A percentile compares a stretch with the other conserved stretches of the same genome.
These are phyloP conservation scores for Corbicula japonica DNA, from an alignment of 2,888 invertebrate genomes.

Conservation along the genomic window DNA sequence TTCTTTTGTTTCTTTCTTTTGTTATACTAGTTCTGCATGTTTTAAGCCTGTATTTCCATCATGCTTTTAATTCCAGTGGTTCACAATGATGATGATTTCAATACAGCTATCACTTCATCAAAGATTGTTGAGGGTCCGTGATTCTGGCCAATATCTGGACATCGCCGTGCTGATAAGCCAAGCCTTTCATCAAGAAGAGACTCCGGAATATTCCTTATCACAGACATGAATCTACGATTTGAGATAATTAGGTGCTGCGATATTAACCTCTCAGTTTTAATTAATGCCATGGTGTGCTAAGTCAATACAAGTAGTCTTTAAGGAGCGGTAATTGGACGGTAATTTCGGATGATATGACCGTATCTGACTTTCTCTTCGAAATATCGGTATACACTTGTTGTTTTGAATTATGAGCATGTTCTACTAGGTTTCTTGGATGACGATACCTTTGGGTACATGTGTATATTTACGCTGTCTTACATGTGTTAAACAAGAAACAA, in stretches of 20 bases:
- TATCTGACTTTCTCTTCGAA: slow-evolving; percentile 14
- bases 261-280: slow-evolving; percentile 46
- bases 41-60: no score
- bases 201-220: slow-evolving; percentile 25
- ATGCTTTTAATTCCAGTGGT: no score
- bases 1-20: no score
- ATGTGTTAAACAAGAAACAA: slow-evolving; percentile 47
- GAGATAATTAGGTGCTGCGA: slow-evolving; percentile 43
- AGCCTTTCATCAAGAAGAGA: slow-evolving; percentile 17
- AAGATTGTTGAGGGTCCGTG: no score
- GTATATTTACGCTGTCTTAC: slow-evolving; percentile 43
- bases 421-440: background rate
- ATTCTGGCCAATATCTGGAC: no score
- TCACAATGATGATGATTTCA: no score
- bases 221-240: slow-evolving; percentile 43
- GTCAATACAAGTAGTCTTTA: slow-evolving; percentile 42
- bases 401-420: slow-evolving; percentile 40
- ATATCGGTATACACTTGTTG: slow-evolving; percentile 38
- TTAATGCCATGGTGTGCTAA: slow-evolving; percentile 37
- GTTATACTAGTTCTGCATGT: no score
- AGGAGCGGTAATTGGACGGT: slow-evolving; percentile 23
- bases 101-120: no score
- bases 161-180: slow-evolving; percentile 18
- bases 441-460: slow-evolving; percentile 5
- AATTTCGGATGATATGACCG: slow-evolving; percentile 33